Percentiles rank a stretch among this genome's conserved stretches.
Conservation (phyloP, 2,888 invertebrate species). For the Leptogaster cylindrica region DNA sequence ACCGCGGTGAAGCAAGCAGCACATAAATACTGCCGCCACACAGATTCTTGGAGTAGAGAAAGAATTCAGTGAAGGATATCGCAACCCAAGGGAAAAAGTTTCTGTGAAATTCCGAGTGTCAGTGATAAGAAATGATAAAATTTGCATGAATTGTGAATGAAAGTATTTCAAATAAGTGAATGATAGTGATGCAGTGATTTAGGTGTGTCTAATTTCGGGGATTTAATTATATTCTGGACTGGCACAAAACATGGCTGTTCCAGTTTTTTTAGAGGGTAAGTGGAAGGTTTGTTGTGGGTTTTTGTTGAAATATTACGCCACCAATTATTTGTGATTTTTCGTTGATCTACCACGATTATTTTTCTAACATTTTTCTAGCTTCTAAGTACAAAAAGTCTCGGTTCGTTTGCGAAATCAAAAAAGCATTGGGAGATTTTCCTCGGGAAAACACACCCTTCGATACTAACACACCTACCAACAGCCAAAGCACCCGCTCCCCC, state of each 20-base stretch:
- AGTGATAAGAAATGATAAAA: slow-evolving; percentile 42
- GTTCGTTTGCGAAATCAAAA: not conserved
- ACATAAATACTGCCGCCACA: not conserved
- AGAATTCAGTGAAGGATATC: not conserved
- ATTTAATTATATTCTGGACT: slow-evolving; percentile 21
- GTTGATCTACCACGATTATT: not conserved
- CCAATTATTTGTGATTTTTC: not conserved
- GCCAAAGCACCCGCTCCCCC: not conserved
- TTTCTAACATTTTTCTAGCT: not conserved
- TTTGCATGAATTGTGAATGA: slow-evolving; percentile 31
- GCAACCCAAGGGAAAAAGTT: not conserved
- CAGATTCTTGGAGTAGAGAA: not conserved
- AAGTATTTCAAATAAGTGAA: slow-evolving; percentile 36
- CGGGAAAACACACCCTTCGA: slow-evolving; percentile 45
- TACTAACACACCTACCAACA: slow-evolving; percentile 42
- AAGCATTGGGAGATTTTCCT: slow-evolving; percentile 27
- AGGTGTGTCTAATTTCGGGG: slow-evolving; percentile 19
- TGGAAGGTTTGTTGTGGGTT: not conserved
- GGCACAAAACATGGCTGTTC: slow-evolving; percentile 46
- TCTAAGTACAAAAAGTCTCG: not conserved
- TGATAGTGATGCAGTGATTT: slow-evolving; percentile 40
- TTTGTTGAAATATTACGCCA: not conserved
- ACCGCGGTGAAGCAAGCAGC: not conserved
- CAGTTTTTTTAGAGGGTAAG: slow-evolving; percentile 47
- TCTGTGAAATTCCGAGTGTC: slow-evolving; percentile 10